Base-by-base conservation (phyloP, 1,140 invertebrate genomes). In the Psix sp. region DNA sequence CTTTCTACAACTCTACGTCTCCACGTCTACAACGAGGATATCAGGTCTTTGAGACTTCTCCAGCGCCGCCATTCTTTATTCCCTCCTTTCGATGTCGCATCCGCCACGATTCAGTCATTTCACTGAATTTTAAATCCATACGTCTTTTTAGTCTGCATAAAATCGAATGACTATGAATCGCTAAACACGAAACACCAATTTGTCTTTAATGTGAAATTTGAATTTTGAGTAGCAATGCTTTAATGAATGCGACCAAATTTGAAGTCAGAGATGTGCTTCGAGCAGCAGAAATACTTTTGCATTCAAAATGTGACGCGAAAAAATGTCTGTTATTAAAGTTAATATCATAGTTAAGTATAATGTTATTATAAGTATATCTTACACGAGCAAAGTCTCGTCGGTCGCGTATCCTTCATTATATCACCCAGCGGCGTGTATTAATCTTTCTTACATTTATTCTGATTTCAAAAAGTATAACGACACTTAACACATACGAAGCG, bases 1-100 rank as follows among this genome's bases (percentile, higher is more conserved):
- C 79, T 35, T 76, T 83, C 77, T 78, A 80, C 77, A 80, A 80
- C 77, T 81, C 77, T 65, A 77, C 76, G 66, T 80, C 76, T 79
- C 76, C 67, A 54, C 49, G 65, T 74, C 59, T 68, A 68, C 51
- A 70, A 70, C 72, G 59, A 73, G 68, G 63, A 73, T 73, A 77
- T 73, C 74, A 77, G 68, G 70, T 66, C 59, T 73, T 73, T 54
- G 46, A 72, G 38, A 39, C 57, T 74, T 60, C 56, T 66, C 70
- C 66, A 70, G 38, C 62, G 67, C 52, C 76, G 76, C 72, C 76
- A 77, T 77, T 71, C 63, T 77, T 71, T 71, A 73, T 71, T 72
- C 48, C 17, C 39, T 49, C 51, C n/a, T n/a, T n/a, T 62, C 42
- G 57, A 48, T 74, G 62, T 54, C 59, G 18, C 35, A 11, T 59